Conservation (phyloP, 1,140 invertebrate species). For the Geopemphigus sp. region DNA sequence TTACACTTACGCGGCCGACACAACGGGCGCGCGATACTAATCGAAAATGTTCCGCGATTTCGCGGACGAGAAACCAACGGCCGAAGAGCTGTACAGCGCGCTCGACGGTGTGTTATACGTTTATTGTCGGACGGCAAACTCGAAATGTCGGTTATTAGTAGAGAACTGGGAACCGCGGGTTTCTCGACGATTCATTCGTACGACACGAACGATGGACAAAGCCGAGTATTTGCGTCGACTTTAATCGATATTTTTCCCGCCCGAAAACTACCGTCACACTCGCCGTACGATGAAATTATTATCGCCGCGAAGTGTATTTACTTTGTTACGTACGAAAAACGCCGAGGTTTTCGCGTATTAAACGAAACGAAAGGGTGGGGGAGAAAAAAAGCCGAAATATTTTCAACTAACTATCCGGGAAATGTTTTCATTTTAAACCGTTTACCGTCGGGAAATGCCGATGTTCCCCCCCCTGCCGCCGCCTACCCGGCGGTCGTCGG, state of each 20-base stretch:
- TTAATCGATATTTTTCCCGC: neutral
- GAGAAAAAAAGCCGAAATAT: neutral
- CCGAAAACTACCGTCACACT: neutral
- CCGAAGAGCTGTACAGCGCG: no score
- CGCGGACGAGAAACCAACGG: no score
- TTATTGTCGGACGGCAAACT: no score
- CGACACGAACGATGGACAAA: neutral
- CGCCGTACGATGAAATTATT: neutral
- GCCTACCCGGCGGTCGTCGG: no score
- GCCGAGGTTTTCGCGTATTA: neutral
- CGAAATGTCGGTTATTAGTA: no score
- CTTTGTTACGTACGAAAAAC: neutral
- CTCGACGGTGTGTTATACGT: no score
- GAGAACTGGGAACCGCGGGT: no score
- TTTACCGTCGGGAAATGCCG: constrained; percentile 35
- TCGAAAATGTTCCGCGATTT: no score
- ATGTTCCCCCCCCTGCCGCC: neutral
- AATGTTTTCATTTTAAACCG: constrained; percentile 44
- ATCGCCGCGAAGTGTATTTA: neutral
- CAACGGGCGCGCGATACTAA: no score
- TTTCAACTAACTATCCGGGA: constrained; percentile 28
- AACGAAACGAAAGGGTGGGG: neutral
- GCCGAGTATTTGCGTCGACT: neutral
- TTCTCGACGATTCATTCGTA: no score
- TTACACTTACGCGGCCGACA: no score